phyloP scores from a whole-genome alignment of 2,888 invertebrate genomes.

The Thymelicus lineola region DNA sequence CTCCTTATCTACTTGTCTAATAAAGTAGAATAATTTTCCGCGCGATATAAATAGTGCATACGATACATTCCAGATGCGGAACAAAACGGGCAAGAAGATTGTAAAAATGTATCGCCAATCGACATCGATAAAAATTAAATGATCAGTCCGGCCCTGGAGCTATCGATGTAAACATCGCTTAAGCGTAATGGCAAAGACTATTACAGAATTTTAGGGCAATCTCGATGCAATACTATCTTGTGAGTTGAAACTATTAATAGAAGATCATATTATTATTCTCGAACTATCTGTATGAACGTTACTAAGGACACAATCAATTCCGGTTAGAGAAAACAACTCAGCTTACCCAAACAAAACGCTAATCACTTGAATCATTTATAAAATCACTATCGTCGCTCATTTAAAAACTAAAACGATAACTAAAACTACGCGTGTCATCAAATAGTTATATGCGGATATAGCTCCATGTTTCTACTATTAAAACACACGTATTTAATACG shows the following conservation, averaged over 20 bases:
- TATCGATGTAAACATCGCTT: conserved; percentile 61
- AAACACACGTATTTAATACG: conserved; percentile 7
- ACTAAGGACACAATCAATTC: not conserved
- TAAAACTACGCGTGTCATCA: not conserved
- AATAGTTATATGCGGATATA: not conserved
- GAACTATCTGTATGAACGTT: conserved; percentile 3
- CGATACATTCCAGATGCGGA: conserved; percentile 59
- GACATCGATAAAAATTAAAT: conserved; percentile 62
- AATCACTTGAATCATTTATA: conserved; percentile 1
- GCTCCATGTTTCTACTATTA: not conserved
- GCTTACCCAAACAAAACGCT: not conserved
- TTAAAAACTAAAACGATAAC: not conserved
- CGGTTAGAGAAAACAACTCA: not conserved
- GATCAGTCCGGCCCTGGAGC: conserved; percentile 57
- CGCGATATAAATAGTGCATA: conserved; percentile 72
- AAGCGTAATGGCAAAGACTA: conserved; percentile 16
- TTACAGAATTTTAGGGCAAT: conserved; percentile 26
- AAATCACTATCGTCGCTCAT: not conserved
- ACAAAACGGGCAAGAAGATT: conserved; percentile 16
- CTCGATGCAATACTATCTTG: conserved; percentile 4
- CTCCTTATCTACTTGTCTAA: conserved; percentile 2
- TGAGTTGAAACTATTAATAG: conserved; percentile 26
- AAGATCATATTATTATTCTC: not conserved
- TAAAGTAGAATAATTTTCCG: conserved; percentile 18
- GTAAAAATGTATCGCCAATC: conserved; percentile 57